A percentile compares a stretch with the other conserved stretches of the same genome.
These are phyloP conservation scores for Pterophyllum scalare DNA, from an alignment of 2,113 vertebrate species.

Conservation along the genomic window DNA sequence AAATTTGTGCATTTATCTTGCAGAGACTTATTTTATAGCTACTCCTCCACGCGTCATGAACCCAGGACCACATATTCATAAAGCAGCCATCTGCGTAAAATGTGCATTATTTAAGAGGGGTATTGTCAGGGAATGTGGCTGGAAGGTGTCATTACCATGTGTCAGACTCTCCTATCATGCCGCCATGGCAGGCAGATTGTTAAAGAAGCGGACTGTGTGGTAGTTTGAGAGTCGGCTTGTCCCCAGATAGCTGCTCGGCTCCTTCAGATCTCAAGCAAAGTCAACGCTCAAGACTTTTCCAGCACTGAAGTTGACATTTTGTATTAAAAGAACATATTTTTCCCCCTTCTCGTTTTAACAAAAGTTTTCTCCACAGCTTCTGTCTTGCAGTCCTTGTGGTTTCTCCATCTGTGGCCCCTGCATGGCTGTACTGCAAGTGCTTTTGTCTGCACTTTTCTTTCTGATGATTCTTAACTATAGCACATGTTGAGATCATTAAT, in stretches of 20 bases:
- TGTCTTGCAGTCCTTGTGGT: constrained; percentile 66
- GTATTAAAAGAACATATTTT: constrained; percentile 47
- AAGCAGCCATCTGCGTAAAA: constrained; percentile 73
- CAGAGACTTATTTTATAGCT: constrained; percentile 49
- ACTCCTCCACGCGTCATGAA: constrained; percentile 57
- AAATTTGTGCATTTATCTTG: constrained; percentile 54
- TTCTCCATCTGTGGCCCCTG: constrained; percentile 75
- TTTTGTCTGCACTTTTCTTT: constrained; percentile 80
- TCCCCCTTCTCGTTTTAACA: constrained; percentile 5
- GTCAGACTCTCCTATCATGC: constrained; percentile 62
- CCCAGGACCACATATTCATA: constrained; percentile 65
- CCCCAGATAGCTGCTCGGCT: constrained; percentile 21
- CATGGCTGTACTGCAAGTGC: constrained; percentile 65
- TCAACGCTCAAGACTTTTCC: constrained; percentile 20
- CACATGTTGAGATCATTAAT: constrained; percentile 85
- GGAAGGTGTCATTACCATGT: constrained; percentile 61
- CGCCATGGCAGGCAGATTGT: constrained; percentile 54
- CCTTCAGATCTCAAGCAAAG: constrained; percentile 23
- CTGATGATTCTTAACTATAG: constrained; percentile 76
- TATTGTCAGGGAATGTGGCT: constrained; percentile 40
- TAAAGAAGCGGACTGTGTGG: constrained; percentile 30
- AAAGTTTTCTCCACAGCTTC: constrained; percentile 61
- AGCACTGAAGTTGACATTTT: constrained; percentile 58
- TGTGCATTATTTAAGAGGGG: constrained; percentile 63
- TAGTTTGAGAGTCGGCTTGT: constrained; percentile 13